Conservation (phyloP, 2,797 vertebrate species). For the Mycteria americana region DNA sequence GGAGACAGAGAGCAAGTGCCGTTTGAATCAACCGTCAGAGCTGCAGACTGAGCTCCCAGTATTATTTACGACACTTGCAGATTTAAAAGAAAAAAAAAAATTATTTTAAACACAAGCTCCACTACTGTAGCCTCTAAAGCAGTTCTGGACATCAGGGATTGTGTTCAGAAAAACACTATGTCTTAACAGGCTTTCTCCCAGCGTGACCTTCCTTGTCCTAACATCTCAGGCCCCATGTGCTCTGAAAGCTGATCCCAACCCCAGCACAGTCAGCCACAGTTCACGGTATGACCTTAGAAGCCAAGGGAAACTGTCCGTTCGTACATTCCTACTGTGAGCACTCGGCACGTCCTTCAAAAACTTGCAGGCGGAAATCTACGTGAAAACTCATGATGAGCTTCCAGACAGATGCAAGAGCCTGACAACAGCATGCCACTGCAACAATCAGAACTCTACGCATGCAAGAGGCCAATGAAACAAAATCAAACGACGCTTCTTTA, state of each 20-base stretch:
- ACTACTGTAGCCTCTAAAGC: not conserved
- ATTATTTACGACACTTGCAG: not conserved
- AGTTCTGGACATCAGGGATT: not conserved
- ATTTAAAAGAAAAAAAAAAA: not conserved
- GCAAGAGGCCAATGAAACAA: not conserved
- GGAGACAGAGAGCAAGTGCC: not conserved
- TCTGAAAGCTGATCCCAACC: not conserved
- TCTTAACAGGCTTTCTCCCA: not conserved
- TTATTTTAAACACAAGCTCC: not conserved
- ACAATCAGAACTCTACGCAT: not conserved
- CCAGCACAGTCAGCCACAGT: not conserved
- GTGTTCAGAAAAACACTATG: not conserved
- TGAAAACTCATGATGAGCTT: not conserved
- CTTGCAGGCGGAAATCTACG: not conserved
- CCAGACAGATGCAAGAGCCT: not conserved
- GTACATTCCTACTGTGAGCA: not conserved
- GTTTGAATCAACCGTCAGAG: not conserved
- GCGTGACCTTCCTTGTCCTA: not conserved
- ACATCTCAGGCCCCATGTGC: not conserved
- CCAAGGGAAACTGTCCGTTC: not conserved
- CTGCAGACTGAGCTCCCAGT: not conserved
- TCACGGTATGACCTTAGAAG: not conserved
- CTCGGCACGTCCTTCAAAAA: not conserved
- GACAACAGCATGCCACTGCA: not conserved
- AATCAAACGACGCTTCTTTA: not conserved